Conservation (phyloP, 2,797 vertebrate species). For the Aphelocoma californica region DNA sequence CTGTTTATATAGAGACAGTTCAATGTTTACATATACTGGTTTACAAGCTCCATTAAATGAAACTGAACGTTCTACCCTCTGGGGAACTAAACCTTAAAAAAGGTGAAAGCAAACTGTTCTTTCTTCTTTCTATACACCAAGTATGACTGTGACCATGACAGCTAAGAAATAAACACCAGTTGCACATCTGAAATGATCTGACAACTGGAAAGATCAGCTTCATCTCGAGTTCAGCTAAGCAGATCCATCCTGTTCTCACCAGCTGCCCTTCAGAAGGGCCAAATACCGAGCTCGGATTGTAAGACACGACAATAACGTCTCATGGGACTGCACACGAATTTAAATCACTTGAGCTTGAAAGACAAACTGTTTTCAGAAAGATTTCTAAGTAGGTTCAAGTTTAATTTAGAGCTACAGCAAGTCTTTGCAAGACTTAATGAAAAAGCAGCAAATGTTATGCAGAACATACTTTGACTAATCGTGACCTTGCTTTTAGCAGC, state of each 20-base stretch:
- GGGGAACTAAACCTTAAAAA: neutral
- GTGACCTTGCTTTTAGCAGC: neutral
- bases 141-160: neutral
- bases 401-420: neutral
- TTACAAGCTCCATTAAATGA: neutral
- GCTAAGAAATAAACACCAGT: neutral
- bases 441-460: neutral
- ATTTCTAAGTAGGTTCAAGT: neutral
- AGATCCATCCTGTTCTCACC: neutral
- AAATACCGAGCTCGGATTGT: neutral
- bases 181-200: neutral
- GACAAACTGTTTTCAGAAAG: neutral
- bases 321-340: neutral
- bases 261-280: neutral
- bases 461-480: neutral
- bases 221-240: accelerated
- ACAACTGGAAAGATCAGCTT: neutral
- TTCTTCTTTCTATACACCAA: neutral
- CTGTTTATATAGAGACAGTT: neutral
- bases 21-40: neutral
- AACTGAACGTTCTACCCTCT: neutral
- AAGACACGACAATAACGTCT: neutral
- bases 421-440: neutral
- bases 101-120: neutral
- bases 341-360: neutral